Base-by-base conservation (phyloP, 1,140 invertebrate genomes). In the Idris sp. region DNA sequence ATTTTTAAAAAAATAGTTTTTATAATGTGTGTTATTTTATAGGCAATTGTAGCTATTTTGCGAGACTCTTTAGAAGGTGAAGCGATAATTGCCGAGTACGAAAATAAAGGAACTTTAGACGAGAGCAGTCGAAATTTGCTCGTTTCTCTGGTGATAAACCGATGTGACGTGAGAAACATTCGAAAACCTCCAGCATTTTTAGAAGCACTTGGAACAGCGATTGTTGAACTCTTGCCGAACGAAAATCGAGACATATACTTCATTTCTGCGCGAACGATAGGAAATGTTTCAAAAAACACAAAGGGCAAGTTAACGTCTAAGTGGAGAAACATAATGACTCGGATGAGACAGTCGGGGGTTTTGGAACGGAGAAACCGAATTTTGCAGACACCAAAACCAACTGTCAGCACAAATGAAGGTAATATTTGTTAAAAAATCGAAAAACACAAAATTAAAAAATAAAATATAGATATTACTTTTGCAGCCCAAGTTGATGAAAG, bases 201-300 rank as follows among this genome's bases (percentile, higher is more conserved):
- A 10, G 61, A 74, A 26, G 40, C 41, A 11, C n/a, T 67, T 2
- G 54, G 54, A n/a, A 46, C 56, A 15, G 56, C 56, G n/a, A 62
- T 74, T 30, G 51, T 74, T 14, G 56, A 74, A 13, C 58, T 75
- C 4, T 30, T 75, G 16, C 72, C 72, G 19, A 68, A 75, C 30
- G 72, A 75, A 26, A 64, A 64, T 26, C 31, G 49, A 46, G 72
- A 75, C 14, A 75, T 75, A 11, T 75, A 75, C 26, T 75, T 75
- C 15, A 75, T 75, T n/a, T 67, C 72, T 7, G 72, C 72, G 0
- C 16, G 62, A 48, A 61, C 72, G 26, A 56, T 54, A 46, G 72
- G 72, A 14, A 74, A 74, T 10, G 62, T 49, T 1, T 68, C 72
- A 3, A 74, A 74, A 58, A 74, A 74, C 13, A 56, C 72, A 14